phyloP scores from a whole-genome alignment of 2,113 vertebrate genomes.

The Henicopernis longicauda region DNA sequence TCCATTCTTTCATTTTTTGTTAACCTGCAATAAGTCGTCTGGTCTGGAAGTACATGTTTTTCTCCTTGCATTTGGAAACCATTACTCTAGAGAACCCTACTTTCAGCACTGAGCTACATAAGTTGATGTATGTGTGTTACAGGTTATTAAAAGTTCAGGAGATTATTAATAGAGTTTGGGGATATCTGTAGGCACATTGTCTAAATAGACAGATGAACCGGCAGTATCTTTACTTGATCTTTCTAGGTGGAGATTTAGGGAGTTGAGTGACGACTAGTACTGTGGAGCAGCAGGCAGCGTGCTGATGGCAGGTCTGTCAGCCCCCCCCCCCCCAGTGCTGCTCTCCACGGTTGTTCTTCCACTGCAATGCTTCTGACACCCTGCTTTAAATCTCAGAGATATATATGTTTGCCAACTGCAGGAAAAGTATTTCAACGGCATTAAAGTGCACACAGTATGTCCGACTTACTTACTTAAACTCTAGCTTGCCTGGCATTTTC shows the following conservation, averaged over 20 bases:
- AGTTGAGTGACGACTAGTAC: neutral
- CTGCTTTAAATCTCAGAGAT: neutral
- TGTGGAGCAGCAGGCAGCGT: neutral
- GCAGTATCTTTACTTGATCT: neutral
- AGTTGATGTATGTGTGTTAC: neutral
- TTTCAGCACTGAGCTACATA: neutral
- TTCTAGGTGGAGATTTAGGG: neutral
- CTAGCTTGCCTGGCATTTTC: neutral
- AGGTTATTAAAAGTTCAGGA: neutral
- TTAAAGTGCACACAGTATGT: neutral
- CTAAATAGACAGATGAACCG: neutral
- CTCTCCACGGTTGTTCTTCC: neutral
- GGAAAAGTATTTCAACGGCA: neutral
- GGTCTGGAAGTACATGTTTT: neutral
- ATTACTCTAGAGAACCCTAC: neutral
- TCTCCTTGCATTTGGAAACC: neutral
- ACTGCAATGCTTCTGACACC: neutral
- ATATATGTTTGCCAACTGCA: neutral
- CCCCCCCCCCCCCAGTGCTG: too few species aligned
- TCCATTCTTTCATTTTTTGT: neutral
- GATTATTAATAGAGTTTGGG: neutral
- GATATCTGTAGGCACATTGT: neutral
- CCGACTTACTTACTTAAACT: neutral
- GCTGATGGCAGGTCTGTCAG: neutral
- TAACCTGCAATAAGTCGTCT: neutral